Evolutionary conservation across 2,797 vertebrate genomes (phyloP), one percentile per base, ranked within the genome.

Genomic region (Falco berigora): DNA sequence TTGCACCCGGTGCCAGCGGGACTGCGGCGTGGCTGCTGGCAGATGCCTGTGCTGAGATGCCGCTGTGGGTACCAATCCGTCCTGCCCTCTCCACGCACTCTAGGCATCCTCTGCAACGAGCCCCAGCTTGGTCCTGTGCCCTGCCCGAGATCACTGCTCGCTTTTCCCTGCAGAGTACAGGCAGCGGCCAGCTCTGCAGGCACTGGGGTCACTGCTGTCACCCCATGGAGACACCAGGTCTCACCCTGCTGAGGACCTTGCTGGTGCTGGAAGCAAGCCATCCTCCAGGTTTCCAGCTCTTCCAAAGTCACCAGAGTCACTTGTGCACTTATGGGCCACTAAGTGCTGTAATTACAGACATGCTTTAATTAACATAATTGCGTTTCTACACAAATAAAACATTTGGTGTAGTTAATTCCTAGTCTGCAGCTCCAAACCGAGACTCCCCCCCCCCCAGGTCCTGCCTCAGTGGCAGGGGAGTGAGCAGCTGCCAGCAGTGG

Each of bases 331-430:
- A 72, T 4, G 90, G 96, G 87, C 91, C 96, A 87, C 96, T 86
- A 71, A 96, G 92, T 78, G 91, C 92, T 86, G 88, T 96, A 96
- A 96, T 96, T 96, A 96, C 87, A 80, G 94, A 75, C 83, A 80
- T 58, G 91, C 95, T 95, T 96, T 94, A 96, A 97, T 97, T 95
- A 97, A 62, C 95, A 81, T 97, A 96, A 97, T 97, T 96, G 81
- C 79, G 4, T 94, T 84, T 80, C 82, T 91, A 93, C 88, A 76
- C 93, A 97, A 96, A 96, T 86, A 93, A 96, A 96, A 69, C 95
- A 88, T 83, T 88, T 88, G 91, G 68, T 50, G 4, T 22, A 30
- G 88, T 72, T 89, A 93, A 94, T 90, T 93, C 86, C 87, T 14
- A 42, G 64, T 24, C 69, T 86, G 63, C 86, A 75, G 80, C 62